phyloP scores from a whole-genome alignment of 2,113 vertebrate species.

The Corapipo altera region DNA sequence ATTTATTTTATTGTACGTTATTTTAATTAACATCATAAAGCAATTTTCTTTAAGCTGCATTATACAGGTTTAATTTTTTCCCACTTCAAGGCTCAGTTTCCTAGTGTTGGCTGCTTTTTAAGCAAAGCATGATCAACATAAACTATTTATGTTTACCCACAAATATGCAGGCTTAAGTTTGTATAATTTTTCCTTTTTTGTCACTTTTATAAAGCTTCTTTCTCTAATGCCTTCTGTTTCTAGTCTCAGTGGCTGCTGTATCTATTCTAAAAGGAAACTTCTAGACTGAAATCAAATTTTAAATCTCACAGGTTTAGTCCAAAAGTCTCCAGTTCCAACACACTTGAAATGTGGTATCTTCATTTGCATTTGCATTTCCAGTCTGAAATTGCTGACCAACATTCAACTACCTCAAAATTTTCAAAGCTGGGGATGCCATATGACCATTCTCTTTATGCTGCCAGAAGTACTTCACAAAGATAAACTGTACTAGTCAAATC shows the following conservation, averaged over 20 bases:
- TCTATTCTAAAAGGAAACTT: neutral
- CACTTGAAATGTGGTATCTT: neutral
- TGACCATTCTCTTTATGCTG: neutral
- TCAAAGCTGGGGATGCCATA: neutral
- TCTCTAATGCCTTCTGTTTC: neutral
- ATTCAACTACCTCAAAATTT: neutral
- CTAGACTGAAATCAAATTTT: neutral
- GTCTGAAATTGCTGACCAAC: neutral
- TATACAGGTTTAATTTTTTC: neutral
- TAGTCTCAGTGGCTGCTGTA: neutral
- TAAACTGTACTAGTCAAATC: neutral
- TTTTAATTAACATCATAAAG: neutral
- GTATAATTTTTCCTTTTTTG: neutral
- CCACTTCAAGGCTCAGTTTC: neutral
- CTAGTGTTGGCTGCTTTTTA: neutral
- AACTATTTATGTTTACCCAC: neutral
- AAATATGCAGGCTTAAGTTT: neutral
- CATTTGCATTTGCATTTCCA: neutral
- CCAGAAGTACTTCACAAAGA: neutral
- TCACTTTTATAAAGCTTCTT: neutral
- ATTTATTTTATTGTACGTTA: neutral
- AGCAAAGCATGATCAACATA: neutral
- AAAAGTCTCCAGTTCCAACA: neutral
- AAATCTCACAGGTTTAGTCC: neutral
- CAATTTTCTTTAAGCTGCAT: neutral